Conservation (phyloP, 1,140 invertebrate genomes). For the Drosophila elegans region DNA sequence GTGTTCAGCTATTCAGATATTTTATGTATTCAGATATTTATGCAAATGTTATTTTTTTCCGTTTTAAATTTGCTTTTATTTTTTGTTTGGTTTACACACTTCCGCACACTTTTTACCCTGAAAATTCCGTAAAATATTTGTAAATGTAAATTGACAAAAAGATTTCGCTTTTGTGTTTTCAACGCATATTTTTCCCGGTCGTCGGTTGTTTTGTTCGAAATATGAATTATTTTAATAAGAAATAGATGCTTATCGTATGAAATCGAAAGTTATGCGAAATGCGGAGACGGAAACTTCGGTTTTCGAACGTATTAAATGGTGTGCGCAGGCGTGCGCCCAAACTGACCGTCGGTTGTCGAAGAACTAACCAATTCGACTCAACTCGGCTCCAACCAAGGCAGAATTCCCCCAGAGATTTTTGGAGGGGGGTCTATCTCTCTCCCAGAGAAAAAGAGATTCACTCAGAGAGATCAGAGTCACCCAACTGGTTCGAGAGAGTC, state of each 20-base stretch:
- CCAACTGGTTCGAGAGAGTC: slow-evolving; percentile 54
- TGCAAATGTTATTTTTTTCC: slow-evolving; percentile 18
- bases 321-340: slow-evolving; percentile 83
- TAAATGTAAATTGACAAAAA: slow-evolving; percentile 14
- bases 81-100: slow-evolving; percentile 36
- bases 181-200: slow-evolving; percentile 48
- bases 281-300: slow-evolving; percentile 26
- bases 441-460: background rate
- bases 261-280: slow-evolving; percentile 55
- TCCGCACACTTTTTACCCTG: slow-evolving; percentile 59
- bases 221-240: slow-evolving; percentile 42
- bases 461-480: slow-evolving; percentile 13
- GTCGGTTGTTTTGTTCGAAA: slow-evolving; percentile 29
- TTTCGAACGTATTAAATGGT: slow-evolving; percentile 19
- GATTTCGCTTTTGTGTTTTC: slow-evolving; percentile 51
- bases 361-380: slow-evolving; percentile 78
- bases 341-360: slow-evolving; percentile 83
- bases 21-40: slow-evolving; percentile 13
- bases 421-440: background rate
- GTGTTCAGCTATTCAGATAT: slow-evolving; percentile 7
- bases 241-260: slow-evolving; percentile 35
- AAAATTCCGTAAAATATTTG: slow-evolving; percentile 45
- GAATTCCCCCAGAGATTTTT: slow-evolving; percentile 31
- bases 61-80: slow-evolving; percentile 17
- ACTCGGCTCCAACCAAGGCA: slow-evolving; percentile 65